These are phyloP conservation scores for Eristalis pertinax DNA, from an alignment of 2,888 invertebrate species.

Conservation along the genomic window DNA sequence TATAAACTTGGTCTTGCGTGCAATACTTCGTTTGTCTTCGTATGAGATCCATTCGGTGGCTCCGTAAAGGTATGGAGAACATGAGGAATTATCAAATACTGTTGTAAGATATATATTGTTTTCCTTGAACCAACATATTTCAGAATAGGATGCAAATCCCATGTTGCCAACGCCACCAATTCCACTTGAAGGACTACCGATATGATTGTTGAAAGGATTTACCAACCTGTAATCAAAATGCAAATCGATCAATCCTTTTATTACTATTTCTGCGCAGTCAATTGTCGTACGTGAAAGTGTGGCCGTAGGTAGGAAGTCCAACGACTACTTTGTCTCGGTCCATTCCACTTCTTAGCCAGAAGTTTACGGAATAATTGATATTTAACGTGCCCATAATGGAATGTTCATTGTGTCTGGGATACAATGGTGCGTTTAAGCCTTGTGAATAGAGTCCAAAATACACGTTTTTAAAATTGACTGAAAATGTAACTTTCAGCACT, in stretches of 20 bases:
- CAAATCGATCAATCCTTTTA: neutral
- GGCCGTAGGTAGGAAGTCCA: conserved; percentile 94
- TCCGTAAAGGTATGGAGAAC: conserved; percentile 89
- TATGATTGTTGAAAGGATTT: conserved; percentile 85
- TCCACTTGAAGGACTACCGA: conserved; percentile 88
- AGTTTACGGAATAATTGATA: conserved; percentile 90
- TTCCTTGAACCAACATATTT: conserved; percentile 86
- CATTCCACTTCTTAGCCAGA: conserved; percentile 90
- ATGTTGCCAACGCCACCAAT: conserved; percentile 86
- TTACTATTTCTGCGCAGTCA: neutral
- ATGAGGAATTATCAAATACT: conserved; percentile 86
- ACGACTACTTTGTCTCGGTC: conserved; percentile 89
- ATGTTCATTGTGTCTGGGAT: conserved; percentile 84
- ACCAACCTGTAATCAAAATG: conserved; percentile 82
- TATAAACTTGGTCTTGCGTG: conserved; percentile 86
- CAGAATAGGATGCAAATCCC: conserved; percentile 88
- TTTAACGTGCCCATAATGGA: conserved; percentile 88
- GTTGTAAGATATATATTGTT: conserved; percentile 82
- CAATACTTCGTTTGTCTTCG: conserved; percentile 88
- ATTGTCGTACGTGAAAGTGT: conserved; percentile 85
- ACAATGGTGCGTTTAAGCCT: conserved; percentile 92
- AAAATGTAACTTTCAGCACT: neutral
- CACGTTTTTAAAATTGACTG: neutral
- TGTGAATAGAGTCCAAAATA: neutral
- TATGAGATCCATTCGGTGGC: conserved; percentile 91